phyloP scores from a whole-genome alignment of 2,797 vertebrate species.

The Sebastes variabilis region DNA sequence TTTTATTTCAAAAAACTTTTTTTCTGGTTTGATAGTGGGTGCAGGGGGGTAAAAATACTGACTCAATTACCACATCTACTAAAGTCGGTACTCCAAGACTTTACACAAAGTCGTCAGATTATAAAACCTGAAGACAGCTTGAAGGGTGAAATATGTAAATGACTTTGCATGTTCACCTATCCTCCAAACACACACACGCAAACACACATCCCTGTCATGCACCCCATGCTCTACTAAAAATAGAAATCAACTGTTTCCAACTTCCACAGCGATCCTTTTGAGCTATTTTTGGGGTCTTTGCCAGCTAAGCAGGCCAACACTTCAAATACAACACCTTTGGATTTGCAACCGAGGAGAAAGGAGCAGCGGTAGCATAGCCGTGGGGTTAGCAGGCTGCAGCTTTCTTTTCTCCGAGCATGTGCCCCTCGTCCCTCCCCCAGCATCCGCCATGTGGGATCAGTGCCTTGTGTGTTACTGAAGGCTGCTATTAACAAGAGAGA shows the following conservation, averaged over 20 bases:
- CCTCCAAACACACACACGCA: background rate
- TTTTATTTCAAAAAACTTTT: conserved; percentile 31
- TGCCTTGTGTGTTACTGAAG: conserved; percentile 66
- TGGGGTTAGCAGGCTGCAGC: conserved; percentile 55
- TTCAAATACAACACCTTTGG: conserved; percentile 63
- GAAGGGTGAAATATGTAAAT: conserved; percentile 24
- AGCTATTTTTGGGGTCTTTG: conserved; percentile 60
- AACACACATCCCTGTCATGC: background rate
- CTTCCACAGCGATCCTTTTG: conserved; percentile 27
- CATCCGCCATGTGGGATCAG: conserved; percentile 64
- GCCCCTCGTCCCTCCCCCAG: conserved; percentile 41
- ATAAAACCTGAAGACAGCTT: background rate
- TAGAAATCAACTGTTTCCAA: conserved; percentile 26
- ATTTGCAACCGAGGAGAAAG: conserved; percentile 36
- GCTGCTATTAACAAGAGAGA: conserved; percentile 75
- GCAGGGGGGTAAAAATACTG: conserved; percentile 7
- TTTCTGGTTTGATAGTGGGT: background rate
- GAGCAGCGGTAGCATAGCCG: conserved; percentile 30
- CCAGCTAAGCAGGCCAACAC: conserved; percentile 48
- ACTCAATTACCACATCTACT: conserved; percentile 32
- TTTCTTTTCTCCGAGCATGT: conserved; percentile 51
- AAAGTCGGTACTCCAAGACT: conserved; percentile 9
- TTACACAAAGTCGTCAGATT: conserved; percentile 23
- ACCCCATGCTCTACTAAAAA: conserved; percentile 23
- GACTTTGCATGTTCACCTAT: conserved; percentile 15